Conservation (phyloP, 2,113 vertebrate species). For the Rhinichthys klamathensis region DNA sequence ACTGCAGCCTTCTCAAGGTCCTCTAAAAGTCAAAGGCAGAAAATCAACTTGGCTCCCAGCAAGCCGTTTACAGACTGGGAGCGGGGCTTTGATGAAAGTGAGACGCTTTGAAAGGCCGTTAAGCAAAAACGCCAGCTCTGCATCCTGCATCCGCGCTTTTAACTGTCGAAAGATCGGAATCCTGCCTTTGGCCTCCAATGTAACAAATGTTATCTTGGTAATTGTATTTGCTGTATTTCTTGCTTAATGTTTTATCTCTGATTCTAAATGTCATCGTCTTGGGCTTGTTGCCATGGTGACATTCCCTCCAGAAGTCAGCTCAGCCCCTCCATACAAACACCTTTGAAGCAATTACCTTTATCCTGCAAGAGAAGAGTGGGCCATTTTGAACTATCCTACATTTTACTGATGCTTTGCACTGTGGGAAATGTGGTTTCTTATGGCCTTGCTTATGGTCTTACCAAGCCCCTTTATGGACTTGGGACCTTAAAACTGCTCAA, state of each 20-base stretch:
- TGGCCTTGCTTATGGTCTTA: conserved; percentile 32
- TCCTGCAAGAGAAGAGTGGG: conserved; percentile 51
- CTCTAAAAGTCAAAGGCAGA: conserved; percentile 57
- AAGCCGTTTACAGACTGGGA: conserved; percentile 17
- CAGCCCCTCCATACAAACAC: conserved; percentile 47
- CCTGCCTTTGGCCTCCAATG: conserved; percentile 31
- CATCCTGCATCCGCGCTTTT: conserved; percentile 34
- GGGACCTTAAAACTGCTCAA: conserved; percentile 7
- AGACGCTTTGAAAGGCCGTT: conserved; percentile 40
- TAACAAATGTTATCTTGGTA: conserved; percentile 50
- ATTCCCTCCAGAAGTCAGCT: conserved; percentile 56
- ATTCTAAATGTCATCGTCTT: conserved; percentile 60
- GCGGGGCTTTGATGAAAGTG: conserved; percentile 37
- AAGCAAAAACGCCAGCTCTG: conserved; percentile 23
- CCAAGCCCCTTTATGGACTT: background rate
- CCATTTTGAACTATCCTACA: conserved; percentile 54
- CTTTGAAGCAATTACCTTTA: conserved; percentile 62
- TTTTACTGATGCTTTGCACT: conserved; percentile 55
- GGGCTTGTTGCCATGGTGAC: conserved; percentile 62
- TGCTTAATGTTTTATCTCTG: conserved; percentile 56
- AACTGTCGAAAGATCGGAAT: background rate
- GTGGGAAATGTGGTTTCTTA: conserved; percentile 51
- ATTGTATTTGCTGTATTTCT: conserved; percentile 56
- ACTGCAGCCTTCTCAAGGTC: conserved; percentile 57
- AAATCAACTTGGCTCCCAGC: conserved; percentile 54